phyloP scores from a whole-genome alignment of 2,797 vertebrate species.

The Crenuchus spilurus region DNA sequence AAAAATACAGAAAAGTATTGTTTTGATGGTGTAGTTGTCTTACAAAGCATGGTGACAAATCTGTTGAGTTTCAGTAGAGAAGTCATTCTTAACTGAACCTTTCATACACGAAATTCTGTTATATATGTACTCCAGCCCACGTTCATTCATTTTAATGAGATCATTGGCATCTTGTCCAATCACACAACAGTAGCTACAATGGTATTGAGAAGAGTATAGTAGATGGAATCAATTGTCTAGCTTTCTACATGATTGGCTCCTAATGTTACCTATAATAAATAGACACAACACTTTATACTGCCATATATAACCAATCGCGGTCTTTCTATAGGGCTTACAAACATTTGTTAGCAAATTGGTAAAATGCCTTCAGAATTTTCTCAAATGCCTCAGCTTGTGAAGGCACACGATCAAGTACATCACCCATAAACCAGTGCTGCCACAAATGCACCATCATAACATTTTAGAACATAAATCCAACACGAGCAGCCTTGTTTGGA shows the following conservation, averaged over 20 bases:
- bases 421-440: constrained; percentile 22
- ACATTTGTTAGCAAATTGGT: constrained; percentile 7
- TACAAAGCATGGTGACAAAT: too few relatives aligned
- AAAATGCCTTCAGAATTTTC: constrained; percentile 22
- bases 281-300: background rate
- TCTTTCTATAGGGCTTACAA: background rate
- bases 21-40: too few relatives aligned
- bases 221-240: background rate
- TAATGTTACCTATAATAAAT: too few relatives aligned
- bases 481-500: constrained; percentile 26
- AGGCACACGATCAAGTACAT: constrained; percentile 33
- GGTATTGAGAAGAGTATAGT: too few relatives aligned
- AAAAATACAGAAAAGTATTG: too few relatives aligned
- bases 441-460: constrained; percentile 29
- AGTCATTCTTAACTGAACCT: too few relatives aligned
- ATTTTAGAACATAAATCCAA: constrained; percentile 45
- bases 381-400: constrained; percentile 18
- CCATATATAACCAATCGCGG: background rate
- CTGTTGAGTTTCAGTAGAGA: too few relatives aligned
- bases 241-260: background rate
- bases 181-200: too few relatives aligned
- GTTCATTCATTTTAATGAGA: too few relatives aligned
- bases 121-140: too few relatives aligned
- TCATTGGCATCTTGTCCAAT: too few relatives aligned
- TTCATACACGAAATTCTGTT: too few relatives aligned